A percentile compares a stretch with the other conserved stretches of the same genome.
phyloP scores from a whole-genome alignment of 2,888 invertebrate species.

The Ennomos fuscantarius region DNA sequence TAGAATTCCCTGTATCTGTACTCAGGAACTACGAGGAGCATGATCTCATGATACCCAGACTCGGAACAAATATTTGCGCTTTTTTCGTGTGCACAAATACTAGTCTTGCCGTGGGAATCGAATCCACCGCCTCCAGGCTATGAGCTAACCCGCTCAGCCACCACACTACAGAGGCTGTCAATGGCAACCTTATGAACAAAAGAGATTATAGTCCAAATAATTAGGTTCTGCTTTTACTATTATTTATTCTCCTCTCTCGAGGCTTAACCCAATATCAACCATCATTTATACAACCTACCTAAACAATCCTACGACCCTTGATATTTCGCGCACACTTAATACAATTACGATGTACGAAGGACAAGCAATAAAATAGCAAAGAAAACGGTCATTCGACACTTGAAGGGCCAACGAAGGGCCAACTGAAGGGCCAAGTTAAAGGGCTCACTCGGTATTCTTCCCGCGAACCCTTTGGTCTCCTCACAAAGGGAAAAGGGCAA shows the following conservation, averaged over 20 bases:
- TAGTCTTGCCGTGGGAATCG: no score
- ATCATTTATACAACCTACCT: conserved; percentile 19
- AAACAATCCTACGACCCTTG: conserved; percentile 37
- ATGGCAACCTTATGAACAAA: no score
- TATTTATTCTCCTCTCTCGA: background rate
- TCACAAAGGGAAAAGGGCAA: conserved; percentile 76
- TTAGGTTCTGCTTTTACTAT: background rate
- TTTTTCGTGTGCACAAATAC: no score
- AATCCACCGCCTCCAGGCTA: no score
- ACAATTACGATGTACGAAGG: conserved; percentile 73
- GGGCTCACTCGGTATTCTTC: conserved; percentile 78
- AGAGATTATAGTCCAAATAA: no score
- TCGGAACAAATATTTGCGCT: no score
- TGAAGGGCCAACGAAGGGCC: conserved; percentile 42
- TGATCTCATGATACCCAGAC: no score
- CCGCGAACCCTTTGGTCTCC: conserved; percentile 67
- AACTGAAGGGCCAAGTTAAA: conserved; percentile 43
- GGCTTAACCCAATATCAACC: conserved; percentile 5
- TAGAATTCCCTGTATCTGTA: no score
- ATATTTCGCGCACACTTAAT: conserved; percentile 54
- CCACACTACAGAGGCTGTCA: no score
- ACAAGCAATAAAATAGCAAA: conserved; percentile 81
- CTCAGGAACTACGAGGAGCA: no score
- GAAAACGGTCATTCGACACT: conserved; percentile 76
- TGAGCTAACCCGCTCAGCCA: no score